These are phyloP conservation scores for Sebastiscus tertius DNA, from an alignment of 2,797 vertebrate species.

Conservation along the genomic window DNA sequence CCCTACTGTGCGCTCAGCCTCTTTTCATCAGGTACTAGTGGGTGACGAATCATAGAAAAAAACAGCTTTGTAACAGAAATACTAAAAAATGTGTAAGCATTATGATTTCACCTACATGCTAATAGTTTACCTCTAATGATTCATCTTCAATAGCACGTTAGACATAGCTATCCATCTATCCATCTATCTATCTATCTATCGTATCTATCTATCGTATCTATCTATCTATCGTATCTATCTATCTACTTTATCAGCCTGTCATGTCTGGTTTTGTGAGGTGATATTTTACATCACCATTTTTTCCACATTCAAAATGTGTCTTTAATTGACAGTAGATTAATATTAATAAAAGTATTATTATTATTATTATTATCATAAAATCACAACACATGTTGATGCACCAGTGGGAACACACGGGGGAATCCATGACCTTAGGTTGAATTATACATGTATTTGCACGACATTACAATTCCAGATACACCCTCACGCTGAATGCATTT, in stretches of 20 bases:
- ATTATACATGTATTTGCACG: slow-evolving; percentile 29
- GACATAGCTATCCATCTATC: too few species aligned
- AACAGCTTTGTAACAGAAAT: not conserved
- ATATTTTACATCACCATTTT: not conserved
- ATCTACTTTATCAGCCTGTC: not conserved
- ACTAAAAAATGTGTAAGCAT: not conserved
- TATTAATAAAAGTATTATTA: not conserved
- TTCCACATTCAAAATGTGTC: not conserved
- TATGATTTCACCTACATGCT: not conserved
- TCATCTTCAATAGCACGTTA: not conserved
- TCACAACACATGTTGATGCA: not conserved
- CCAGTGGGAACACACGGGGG: slow-evolving; percentile 16
- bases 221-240: too few species aligned
- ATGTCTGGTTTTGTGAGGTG: not conserved
- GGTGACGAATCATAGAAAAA: not conserved
- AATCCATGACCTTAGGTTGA: slow-evolving; percentile 42
- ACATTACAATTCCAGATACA: slow-evolving; percentile 59
- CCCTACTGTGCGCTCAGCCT: not conserved
- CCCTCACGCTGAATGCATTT: slow-evolving; percentile 69
- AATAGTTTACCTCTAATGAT: not conserved
- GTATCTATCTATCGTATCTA: too few species aligned
- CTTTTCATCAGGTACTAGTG: not conserved
- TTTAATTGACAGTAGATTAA: not conserved
- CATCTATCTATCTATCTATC: too few species aligned
- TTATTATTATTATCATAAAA: not conserved